Base-by-base conservation (phyloP, 2,888 invertebrate genomes). In the Autographa pulchrina region DNA sequence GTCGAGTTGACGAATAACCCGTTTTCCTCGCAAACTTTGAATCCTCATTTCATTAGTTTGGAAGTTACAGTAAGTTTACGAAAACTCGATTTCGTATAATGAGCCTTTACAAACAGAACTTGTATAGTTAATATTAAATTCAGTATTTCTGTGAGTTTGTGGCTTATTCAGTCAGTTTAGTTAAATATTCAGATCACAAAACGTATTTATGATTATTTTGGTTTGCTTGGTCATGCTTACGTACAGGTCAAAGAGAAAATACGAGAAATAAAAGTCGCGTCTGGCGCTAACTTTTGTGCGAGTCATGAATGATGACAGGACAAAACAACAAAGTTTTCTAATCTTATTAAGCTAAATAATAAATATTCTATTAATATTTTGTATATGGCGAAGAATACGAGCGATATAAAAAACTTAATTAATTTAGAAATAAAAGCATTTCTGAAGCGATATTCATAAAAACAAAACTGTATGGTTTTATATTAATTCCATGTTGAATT, bases 251-350 rank as follows among this genome's bases (percentile, higher is more conserved):
- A 60, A 70, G 68, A 71, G 70, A 80, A 78, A 78, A 75, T 66
- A 80, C 70, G 70, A 70, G 71, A 72, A 68, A 82, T 78, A 20
- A 82, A 77, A 74, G 43, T 60, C 54, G 61, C 60, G 59, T 31
- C 59, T 60, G 14, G 52, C 41, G 48, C 41, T 61, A 65, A 62
- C 58, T 66, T 62, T 69, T 68, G 54, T 72, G 83, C 82, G 77
- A 82, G 83, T 82, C 83, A 82, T 71, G 20, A 16, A 59, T 31
- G 43, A 75, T 43, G 81, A 83, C 77, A 82, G 77, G 71, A 8
- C 54, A 43, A 65, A 68, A 61, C 65, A 54, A 60, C 38, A 58
- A 60, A 63, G 41, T 25, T 13, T 66, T 66, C 52, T 43, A 60
- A 25, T 52, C 59, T 62, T 11, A 61, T 58, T 32, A 20, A 56